phyloP scores from a whole-genome alignment of 1,140 invertebrate species.

The Nymphalis io region DNA sequence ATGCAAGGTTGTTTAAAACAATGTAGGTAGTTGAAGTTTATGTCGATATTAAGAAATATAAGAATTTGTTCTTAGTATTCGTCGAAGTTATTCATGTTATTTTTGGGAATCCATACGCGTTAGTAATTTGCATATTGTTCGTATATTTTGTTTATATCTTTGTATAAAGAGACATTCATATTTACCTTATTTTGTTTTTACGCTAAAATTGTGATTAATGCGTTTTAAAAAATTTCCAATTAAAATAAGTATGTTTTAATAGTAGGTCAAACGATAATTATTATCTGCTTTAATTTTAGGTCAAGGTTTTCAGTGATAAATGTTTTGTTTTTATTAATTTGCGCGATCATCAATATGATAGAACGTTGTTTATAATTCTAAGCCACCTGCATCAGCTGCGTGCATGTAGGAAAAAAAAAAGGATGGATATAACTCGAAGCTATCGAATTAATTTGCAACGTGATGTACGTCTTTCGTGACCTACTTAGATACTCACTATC shows the following conservation, averaged over 20 bases:
- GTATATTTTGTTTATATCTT: background rate
- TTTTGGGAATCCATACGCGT: slow-evolving; percentile 14
- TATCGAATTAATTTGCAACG: slow-evolving; percentile 12
- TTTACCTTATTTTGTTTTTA: background rate
- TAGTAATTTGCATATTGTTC: background rate
- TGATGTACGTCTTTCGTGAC: slow-evolving; percentile 52
- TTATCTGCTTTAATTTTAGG: slow-evolving; percentile 45
- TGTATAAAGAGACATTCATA: background rate
- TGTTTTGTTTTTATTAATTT: slow-evolving; percentile 22
- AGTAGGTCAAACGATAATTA: slow-evolving; percentile 38
- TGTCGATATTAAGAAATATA: background rate
- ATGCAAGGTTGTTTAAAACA: too few relatives aligned
- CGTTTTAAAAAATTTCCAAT: slow-evolving; percentile 9
- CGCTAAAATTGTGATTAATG: background rate
- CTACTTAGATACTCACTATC: slow-evolving; percentile 73
- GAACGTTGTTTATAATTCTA: background rate
- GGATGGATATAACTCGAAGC: background rate
- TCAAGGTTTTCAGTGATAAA: slow-evolving; percentile 41
- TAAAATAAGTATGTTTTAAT: slow-evolving; percentile 26
- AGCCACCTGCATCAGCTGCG: background rate
- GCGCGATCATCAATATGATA: background rate
- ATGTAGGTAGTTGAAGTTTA: too few relatives aligned
- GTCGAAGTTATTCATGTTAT: slow-evolving; percentile 15
- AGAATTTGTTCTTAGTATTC: background rate
- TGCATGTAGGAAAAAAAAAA: background rate